Base-by-base conservation (phyloP, 2,888 invertebrate species). In the Sphecodes monilicornis region DNA sequence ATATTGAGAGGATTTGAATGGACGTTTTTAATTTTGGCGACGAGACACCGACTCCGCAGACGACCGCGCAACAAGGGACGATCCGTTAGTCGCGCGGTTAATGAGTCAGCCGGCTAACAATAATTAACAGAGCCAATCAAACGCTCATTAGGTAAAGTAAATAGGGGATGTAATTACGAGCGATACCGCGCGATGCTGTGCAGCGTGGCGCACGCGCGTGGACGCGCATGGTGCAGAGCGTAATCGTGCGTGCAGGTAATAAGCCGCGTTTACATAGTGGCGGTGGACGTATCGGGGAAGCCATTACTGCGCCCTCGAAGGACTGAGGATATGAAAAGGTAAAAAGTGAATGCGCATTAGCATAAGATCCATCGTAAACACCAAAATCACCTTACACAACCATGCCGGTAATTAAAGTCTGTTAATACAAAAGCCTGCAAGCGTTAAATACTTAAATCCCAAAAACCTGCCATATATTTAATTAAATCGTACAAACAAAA, bases 91-190 rank as follows among this genome's bases (percentile, higher is more conserved):
- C 86, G 84, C 69, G 36, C 78, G 80, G 26, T 57, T 90, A 90
- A 90, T 86, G 90, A 90, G 86, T 84, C 69, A 54, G 78, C 64
- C 78, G 81, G 80, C 84, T 87, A 88, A 86, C 84, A 86, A 89
- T 90, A 90, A 91, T 91, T 91, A 91, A 90, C 89, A 87, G 87
- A 87, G 89, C 88, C 88, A 89, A 91, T 91, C 91, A 90, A 91
- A 89, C 90, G 91, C 86, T 89, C 91, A 90, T 92, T 92, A 91
- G 88, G 82, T 86, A 87, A 84, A 91, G 89, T 90, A 91, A 91
- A 91, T 91, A 91, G 88, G 89, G 86, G 86, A 86, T 82, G 86
- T 84, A 90, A 91, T 90, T 91, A 90, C 86, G 77, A 83, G 80
- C 88, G 90, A 90, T 90, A 89, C 86, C 32, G 78, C 16, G 75